phyloP scores from a whole-genome alignment of 1,140 invertebrate genomes.

The Zaprionus vittiger region DNA sequence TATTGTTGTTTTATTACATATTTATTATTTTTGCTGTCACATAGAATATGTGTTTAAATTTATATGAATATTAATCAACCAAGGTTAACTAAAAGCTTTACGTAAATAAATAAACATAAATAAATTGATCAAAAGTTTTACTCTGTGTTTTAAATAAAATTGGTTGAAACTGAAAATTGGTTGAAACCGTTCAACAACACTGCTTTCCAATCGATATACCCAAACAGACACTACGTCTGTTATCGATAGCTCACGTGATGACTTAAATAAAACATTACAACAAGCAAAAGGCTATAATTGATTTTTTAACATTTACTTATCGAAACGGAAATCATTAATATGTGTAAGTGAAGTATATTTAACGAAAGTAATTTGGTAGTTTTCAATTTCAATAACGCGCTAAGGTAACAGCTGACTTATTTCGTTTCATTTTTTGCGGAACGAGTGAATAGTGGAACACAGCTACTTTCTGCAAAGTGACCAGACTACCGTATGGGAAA shows the following conservation, averaged over 20 bases:
- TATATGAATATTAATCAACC: slow-evolving; percentile 25
- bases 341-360: neutral
- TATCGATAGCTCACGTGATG: no score
- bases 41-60: slow-evolving; percentile 16
- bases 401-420: slow-evolving; percentile 24
- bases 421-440: slow-evolving; percentile 4
- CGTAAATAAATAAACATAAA: slow-evolving; percentile 3
- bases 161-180: no score
- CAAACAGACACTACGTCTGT: no score
- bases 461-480: slow-evolving; percentile 28
- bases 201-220: no score
- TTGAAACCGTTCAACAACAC: no score
- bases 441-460: neutral
- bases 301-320: no score
- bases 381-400: neutral
- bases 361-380: neutral
- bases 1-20: neutral
- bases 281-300: no score
- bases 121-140: neutral
- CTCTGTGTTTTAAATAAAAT: neutral
- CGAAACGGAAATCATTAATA: neutral
- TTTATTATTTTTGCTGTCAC: slow-evolving; percentile 8
- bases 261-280: no score
- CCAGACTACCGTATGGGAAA: neutral
- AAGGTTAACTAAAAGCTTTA: slow-evolving; percentile 34